Base-by-base conservation (phyloP, 2,888 invertebrate species). In the Anarsia innoxiella region DNA sequence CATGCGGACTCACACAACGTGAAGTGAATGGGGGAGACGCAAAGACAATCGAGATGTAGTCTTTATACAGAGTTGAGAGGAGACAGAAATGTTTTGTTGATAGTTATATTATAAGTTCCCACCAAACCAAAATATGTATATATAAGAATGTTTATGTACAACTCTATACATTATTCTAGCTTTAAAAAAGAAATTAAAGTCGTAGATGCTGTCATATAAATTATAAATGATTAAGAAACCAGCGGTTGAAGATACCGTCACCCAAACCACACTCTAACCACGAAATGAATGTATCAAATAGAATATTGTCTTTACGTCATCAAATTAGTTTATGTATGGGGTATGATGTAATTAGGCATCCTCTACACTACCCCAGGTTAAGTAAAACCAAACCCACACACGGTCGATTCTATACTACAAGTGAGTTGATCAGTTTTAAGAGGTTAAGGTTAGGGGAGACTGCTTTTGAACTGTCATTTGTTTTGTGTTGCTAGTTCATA, bases 1-100 rank as follows among this genome's bases (percentile, higher is more conserved):
- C 82, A 82, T 82, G 83, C 83, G 62, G 70, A 76, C 82, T 79
- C 80, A 82, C 83, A 78, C 73, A 64, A 64, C 66, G 79, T 79
- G 76, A 68, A 56, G 66, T 68, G 69, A 58, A 59, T 41, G 46
- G 50, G 56, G 49, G 46, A 49, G 58, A 69, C 67, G 66, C 54
- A 53, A 59, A 63, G 71, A 77, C 69, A 77, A 73, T 25, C 61
- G 29, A 13, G 27, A 6, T n/a, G 12, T 2, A 15, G 12, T 12
- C 23, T 12, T 12, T 30, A 19, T 31, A 35, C 19, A 30, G 9
- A 25, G 12, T 29, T 23, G 6, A 15, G 13, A 35, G 19, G 27
- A 27, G 5, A 27, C 6, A 19, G 19, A 5, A 5, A 8, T 19
- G 8, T 19, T 19, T 19, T 8, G 19, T 19, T 5, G 8, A 5